Conservation (phyloP, 1,140 invertebrate genomes). For the Ostrea denselamellosa region DNA sequence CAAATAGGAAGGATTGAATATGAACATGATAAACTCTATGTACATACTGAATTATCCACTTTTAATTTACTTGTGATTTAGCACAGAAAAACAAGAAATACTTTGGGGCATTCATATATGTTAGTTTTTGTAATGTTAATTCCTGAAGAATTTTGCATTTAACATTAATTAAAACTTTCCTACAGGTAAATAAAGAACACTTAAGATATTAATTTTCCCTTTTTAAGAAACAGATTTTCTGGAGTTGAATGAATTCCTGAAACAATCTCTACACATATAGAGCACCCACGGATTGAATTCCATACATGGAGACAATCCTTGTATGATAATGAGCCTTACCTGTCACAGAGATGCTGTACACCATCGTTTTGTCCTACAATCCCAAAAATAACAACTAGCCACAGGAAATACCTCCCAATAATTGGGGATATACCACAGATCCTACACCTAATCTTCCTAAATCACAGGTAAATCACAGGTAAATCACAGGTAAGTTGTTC, state of each 20-base stretch:
- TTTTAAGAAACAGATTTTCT: background rate
- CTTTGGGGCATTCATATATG: background rate
- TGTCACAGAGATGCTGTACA: slow-evolving; percentile 14
- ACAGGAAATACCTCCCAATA: background rate
- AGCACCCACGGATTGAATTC: background rate
- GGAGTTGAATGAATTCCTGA: background rate
- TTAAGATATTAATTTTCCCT: no score
- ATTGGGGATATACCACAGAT: background rate
- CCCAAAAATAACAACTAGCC: background rate
- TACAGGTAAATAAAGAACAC: no score
- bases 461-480: slow-evolving; percentile 32
- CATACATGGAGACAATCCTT: background rate
- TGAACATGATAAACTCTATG: background rate
- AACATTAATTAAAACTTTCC: no score
- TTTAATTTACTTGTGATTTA: background rate
- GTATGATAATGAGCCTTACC: slow-evolving; percentile 30
- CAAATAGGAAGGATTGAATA: background rate
- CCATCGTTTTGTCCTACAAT: background rate
- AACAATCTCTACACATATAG: background rate
- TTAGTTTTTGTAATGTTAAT: background rate
- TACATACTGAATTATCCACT: background rate
- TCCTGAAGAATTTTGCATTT: background rate
- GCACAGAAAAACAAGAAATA: background rate
- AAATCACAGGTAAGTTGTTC: slow-evolving; percentile 4
- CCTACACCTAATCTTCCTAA: slow-evolving; percentile 9